A percentile compares a stretch with the other conserved stretches of the same genome.
These are phyloP conservation scores for Castor canadensis DNA, from an alignment of 2,113 vertebrate genomes.

Conservation along the genomic window DNA sequence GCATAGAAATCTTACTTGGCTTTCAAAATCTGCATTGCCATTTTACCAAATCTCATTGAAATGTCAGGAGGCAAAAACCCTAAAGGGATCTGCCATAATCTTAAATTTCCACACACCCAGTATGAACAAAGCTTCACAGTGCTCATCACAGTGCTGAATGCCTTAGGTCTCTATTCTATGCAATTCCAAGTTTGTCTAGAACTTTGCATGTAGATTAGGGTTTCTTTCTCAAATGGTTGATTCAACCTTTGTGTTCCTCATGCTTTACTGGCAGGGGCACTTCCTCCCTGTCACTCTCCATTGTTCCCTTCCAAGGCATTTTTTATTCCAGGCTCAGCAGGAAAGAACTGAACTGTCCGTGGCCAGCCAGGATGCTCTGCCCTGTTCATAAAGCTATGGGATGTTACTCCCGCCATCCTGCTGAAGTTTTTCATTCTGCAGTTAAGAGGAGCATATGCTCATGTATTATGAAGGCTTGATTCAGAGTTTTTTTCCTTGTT, in stretches of 20 bases:
- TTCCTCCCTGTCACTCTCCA: neutral
- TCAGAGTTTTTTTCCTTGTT: neutral
- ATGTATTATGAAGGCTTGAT: neutral
- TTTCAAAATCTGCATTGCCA: neutral
- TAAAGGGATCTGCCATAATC: neutral
- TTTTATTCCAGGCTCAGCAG: neutral
- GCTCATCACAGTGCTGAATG: neutral
- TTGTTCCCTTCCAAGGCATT: neutral
- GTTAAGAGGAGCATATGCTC: neutral
- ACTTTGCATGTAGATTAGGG: neutral
- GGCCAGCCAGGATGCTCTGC: neutral
- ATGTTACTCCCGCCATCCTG: neutral
- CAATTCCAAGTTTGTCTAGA: neutral
- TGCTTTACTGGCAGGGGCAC: neutral
- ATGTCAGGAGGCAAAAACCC: neutral
- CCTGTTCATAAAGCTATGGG: neutral
- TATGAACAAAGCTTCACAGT: neutral
- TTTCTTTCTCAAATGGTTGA: neutral
- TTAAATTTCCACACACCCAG: neutral
- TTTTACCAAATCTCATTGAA: neutral
- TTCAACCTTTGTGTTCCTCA: neutral
- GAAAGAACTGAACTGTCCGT: neutral
- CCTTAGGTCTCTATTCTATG: neutral
- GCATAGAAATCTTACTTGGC: neutral
- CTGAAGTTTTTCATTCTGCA: neutral